Percentiles rank a stretch among this genome's conserved stretches.
Conservation (phyloP, 2,888 invertebrate species). For the Drosophila tripunctata region DNA sequence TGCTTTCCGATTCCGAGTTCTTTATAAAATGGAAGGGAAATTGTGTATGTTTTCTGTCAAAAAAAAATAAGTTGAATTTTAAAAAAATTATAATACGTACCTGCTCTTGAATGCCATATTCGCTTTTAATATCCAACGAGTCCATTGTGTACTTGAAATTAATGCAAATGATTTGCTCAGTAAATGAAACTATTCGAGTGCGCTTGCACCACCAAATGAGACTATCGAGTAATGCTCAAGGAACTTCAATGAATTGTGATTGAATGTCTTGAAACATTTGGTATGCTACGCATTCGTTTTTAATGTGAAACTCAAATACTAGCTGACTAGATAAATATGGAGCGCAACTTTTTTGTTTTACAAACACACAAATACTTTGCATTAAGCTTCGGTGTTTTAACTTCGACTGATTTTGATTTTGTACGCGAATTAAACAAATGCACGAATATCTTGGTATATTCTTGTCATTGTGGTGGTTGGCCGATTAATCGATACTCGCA, state of each 20-base stretch:
- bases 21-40: no score
- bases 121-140: constrained; percentile 7
- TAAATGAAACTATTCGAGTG: background rate
- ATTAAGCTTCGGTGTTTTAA: background rate
- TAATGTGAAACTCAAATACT: no score
- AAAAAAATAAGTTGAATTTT: background rate
- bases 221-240: background rate
- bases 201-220: constrained; percentile 6
- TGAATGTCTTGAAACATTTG: background rate
- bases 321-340: no score
- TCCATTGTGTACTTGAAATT: constrained; percentile 1
- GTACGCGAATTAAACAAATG: background rate
- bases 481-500: constrained; percentile 1
- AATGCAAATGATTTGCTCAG: background rate
- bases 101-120: constrained; percentile 5
- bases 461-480: constrained; percentile 2
- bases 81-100: background rate
- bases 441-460: background rate
- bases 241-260: background rate
- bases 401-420: background rate
- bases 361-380: background rate
- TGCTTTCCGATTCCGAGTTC: constrained; percentile 2
- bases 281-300: no score
- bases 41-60: background rate
- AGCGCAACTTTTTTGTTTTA: background rate